phyloP scores from a whole-genome alignment of 2,888 invertebrate species.

The Erebia aethiops region DNA sequence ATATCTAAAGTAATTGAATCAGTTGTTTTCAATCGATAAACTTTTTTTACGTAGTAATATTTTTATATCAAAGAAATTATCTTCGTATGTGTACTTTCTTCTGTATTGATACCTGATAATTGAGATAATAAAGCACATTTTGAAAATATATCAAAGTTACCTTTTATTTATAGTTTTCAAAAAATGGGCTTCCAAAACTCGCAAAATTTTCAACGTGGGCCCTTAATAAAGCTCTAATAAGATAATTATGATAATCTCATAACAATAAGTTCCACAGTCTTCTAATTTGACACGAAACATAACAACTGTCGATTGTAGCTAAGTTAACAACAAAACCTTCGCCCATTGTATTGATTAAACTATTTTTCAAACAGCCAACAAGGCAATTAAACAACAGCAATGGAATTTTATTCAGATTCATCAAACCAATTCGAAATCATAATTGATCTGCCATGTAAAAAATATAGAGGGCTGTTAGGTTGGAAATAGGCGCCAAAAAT shows the following conservation, averaged over 20 bases:
- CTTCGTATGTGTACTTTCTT: too few relatives aligned
- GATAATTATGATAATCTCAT: slow-evolving; percentile 20
- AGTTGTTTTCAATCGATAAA: too few relatives aligned
- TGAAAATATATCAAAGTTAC: too few relatives aligned
- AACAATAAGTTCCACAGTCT: slow-evolving; percentile 28
- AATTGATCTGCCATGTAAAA: slow-evolving; percentile 81
- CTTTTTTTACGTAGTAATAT: too few relatives aligned
- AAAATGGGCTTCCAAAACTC: too few relatives aligned
- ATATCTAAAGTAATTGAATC: too few relatives aligned
- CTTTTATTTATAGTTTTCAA: too few relatives aligned
- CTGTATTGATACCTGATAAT: too few relatives aligned
- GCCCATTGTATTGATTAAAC: slow-evolving; percentile 67
- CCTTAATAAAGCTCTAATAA: not conserved
- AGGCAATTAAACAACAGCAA: slow-evolving; percentile 80
- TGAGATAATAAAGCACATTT: too few relatives aligned
- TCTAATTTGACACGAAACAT: slow-evolving; percentile 36
- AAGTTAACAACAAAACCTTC: slow-evolving; percentile 53
- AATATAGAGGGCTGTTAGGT: slow-evolving; percentile 78
- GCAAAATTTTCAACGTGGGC: too few relatives aligned
- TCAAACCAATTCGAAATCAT: slow-evolving; percentile 82
- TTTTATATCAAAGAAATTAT: too few relatives aligned
- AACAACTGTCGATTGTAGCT: slow-evolving; percentile 46
- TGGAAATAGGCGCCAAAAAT: slow-evolving; percentile 80
- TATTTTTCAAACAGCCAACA: slow-evolving; percentile 76
- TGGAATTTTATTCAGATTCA: slow-evolving; percentile 82